A percentile compares a stretch with the other conserved stretches of the same genome.
These are phyloP conservation scores for Chrysolina haemoptera DNA, from an alignment of 2,888 invertebrate genomes.

Conservation along the genomic window DNA sequence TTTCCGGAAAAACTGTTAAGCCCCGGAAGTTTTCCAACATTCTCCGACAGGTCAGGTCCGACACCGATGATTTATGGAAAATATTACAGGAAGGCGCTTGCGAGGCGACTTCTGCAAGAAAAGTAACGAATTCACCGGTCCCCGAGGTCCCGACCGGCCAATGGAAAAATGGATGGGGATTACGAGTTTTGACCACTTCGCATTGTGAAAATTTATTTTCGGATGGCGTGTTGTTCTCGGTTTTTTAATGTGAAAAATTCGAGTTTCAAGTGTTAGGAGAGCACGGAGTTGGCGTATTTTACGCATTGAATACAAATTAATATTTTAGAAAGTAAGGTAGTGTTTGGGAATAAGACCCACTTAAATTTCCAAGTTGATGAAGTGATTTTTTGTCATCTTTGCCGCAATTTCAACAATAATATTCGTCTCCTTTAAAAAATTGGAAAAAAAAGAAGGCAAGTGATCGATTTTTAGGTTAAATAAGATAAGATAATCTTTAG, in stretches of 20 bases:
- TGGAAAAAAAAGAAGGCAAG: too few relatives aligned
- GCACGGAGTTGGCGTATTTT: not conserved
- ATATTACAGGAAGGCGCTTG: constrained; percentile 62
- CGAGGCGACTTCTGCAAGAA: constrained; percentile 56
- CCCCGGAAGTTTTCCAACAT: constrained; percentile 63
- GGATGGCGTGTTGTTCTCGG: constrained; percentile 1
- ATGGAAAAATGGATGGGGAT: constrained; percentile 63
- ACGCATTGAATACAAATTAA: too few relatives aligned
- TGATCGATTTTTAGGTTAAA: too few relatives aligned
- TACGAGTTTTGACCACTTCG: constrained; percentile 64
- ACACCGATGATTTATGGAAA: constrained; percentile 71
- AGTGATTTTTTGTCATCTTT: too few relatives aligned
- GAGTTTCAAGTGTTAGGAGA: not conserved
- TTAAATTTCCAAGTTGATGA: too few relatives aligned
- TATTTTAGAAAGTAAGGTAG: too few relatives aligned
- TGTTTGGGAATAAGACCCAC: too few relatives aligned
- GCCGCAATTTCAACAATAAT: too few relatives aligned
- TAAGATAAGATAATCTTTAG: too few relatives aligned
- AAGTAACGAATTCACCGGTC: constrained; percentile 68
- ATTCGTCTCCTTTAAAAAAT: too few relatives aligned
- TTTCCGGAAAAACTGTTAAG: constrained; percentile 58
- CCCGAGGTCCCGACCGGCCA: constrained; percentile 58
- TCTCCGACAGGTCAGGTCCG: constrained; percentile 65
- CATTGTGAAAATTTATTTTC: constrained; percentile 64
- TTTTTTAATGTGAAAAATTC: constrained; percentile 17